These are phyloP conservation scores for Panopea generosa DNA, from an alignment of 2,888 invertebrate species.

Conservation along the genomic window DNA sequence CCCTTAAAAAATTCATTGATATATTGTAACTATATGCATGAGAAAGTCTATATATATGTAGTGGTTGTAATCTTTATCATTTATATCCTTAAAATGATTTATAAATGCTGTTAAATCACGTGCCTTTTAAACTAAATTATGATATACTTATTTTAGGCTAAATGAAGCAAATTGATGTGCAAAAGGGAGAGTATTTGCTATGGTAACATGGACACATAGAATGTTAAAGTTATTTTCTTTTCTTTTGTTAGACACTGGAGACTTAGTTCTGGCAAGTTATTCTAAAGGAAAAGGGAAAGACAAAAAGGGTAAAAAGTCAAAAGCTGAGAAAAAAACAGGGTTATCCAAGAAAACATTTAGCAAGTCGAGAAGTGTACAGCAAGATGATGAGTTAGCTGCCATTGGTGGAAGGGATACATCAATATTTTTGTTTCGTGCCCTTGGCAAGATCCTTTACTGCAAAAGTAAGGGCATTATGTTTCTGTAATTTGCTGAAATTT, in stretches of 20 bases:
- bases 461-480: conserved; percentile 82
- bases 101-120: no score
- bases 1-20: no score
- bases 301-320: conserved; percentile 17
- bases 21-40: no score
- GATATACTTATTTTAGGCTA: no score
- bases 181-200: no score
- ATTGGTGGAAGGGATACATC: conserved; percentile 84
- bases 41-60: no score
- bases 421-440: conserved; percentile 85
- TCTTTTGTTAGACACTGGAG: conserved; percentile 42
- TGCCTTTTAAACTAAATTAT: no score
- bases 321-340: conserved; percentile 25
- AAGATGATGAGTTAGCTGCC: conserved; percentile 62
- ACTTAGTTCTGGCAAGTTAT: conserved; percentile 21
- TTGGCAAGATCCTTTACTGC: conserved; percentile 86
- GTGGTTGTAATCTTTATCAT: no score
- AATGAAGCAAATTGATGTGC: no score
- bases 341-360: conserved; percentile 18
- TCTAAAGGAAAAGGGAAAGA: conserved; percentile 17
- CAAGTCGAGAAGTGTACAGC: conserved; percentile 50
- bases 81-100: no score
- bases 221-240: no score
- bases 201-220: no score
- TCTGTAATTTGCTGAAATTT: background rate